These are phyloP conservation scores for Zoanthus sansibaricus DNA, from an alignment of 92 coral and sea anemone genomes.

Conservation along the genomic window DNA sequence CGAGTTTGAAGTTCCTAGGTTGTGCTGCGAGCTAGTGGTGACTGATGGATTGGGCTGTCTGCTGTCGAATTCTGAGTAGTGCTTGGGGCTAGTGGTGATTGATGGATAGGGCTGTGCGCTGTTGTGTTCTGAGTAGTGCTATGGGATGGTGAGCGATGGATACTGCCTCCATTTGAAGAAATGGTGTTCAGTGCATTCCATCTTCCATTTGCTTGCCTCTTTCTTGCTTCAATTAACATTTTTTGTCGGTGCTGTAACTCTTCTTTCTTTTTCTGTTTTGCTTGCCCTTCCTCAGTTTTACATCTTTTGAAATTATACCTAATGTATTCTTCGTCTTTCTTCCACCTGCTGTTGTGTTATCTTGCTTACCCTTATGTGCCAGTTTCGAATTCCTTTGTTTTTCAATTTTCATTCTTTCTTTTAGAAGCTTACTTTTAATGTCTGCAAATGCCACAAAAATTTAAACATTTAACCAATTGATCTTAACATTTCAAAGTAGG, in stretches of 20 bases:
- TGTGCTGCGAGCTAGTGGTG: no score
- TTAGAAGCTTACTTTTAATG: not conserved
- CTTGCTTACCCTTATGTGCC: not conserved
- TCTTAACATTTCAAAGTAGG: not conserved
- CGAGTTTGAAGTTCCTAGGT: no score
- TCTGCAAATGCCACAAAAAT: not conserved
- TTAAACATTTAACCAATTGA: not conserved
- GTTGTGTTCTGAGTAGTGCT: not conserved
- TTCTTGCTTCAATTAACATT: not conserved
- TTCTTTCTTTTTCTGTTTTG: not conserved
- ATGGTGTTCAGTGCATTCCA: not conserved
- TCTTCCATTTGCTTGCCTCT: not conserved
- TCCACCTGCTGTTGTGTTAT: not conserved
- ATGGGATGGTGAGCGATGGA: no score
- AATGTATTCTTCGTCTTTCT: not conserved
- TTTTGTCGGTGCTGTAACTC: not conserved
- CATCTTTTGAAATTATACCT: not conserved
- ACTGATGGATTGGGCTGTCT: not conserved
- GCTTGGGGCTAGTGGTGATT: no score
- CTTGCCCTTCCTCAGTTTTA: slow-evolving; percentile 1
- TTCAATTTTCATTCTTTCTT: not conserved
- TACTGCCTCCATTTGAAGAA: not conserved
- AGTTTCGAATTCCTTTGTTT: not conserved
- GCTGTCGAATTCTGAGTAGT: not conserved
- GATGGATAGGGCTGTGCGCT: not conserved